These are phyloP conservation scores for Bibio marci DNA, from an alignment of 2,888 invertebrate species.

Conservation along the genomic window DNA sequence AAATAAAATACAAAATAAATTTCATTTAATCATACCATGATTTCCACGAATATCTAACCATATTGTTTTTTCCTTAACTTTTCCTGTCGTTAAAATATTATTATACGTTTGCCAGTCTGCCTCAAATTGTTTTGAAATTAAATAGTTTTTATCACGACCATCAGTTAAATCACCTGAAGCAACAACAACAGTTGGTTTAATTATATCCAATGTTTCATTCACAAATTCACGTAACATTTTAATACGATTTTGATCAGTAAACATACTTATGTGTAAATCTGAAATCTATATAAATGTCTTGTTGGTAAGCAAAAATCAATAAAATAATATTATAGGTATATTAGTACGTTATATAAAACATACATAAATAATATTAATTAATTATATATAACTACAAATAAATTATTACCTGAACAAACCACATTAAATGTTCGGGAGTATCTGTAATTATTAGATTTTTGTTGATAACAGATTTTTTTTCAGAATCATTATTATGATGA, in stretches of 20 bases:
- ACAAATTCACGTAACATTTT: constrained; percentile 67
- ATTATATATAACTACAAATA: background rate
- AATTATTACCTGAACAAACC: constrained; percentile 55
- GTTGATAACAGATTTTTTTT: constrained; percentile 5
- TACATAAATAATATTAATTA: no score
- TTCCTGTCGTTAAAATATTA: constrained; percentile 46
- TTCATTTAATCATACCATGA: constrained; percentile 36
- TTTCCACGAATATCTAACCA: constrained; percentile 88
- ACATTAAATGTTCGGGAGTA: constrained; percentile 41
- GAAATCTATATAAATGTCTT: constrained; percentile 45
- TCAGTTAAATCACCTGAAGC: constrained; percentile 83
- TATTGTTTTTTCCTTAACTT: constrained; percentile 46
- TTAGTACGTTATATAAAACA: no score
- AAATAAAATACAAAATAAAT: constrained; percentile 1
- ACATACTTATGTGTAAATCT: constrained; percentile 78
- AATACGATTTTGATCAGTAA: constrained; percentile 54
- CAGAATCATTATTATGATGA: constrained; percentile 7
- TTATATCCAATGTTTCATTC: constrained; percentile 47
- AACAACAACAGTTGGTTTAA: constrained; percentile 60
- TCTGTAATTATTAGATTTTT: constrained; percentile 29
- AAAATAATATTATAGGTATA: background rate
- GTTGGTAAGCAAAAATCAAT: background rate
- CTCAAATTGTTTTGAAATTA: constrained; percentile 64
- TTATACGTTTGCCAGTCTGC: constrained; percentile 72
- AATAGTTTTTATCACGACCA: constrained; percentile 59